phyloP scores from a whole-genome alignment of 2,888 invertebrate genomes.

The Andrena dorsata region DNA sequence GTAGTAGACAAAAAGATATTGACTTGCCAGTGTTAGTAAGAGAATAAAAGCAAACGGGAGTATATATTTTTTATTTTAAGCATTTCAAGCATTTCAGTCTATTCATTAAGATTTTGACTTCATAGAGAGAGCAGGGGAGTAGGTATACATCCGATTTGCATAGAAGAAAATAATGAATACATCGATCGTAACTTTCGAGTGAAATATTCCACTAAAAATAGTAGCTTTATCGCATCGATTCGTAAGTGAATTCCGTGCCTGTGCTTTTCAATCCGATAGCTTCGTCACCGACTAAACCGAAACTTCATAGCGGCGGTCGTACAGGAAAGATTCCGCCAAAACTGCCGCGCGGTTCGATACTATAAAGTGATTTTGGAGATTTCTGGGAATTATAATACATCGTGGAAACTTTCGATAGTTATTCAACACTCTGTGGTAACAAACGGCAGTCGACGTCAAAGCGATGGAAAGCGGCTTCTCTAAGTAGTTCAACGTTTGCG shows the following conservation, averaged over 20 bases:
- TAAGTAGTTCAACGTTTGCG: constrained; percentile 33
- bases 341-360: neutral
- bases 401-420: constrained; percentile 29
- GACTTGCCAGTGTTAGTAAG: too few species aligned
- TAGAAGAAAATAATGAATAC: too few species aligned
- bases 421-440: constrained; percentile 13
- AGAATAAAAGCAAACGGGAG: too few species aligned
- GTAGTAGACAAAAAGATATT: too few species aligned
- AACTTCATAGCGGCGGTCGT: constrained; percentile 19
- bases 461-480: constrained; percentile 13
- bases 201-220: too few species aligned
- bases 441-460: constrained; percentile 31
- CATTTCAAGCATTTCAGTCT: too few species aligned
- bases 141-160: too few species aligned
- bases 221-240: neutral
- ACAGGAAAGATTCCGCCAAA: neutral
- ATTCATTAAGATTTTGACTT: too few species aligned
- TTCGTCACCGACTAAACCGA: neutral
- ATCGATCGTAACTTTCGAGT: too few species aligned
- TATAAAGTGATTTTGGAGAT: constrained; percentile 26
- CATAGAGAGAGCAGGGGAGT: too few species aligned
- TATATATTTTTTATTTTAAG: too few species aligned
- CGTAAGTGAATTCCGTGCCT: neutral
- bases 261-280: constrained; percentile 3
- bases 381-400: constrained; percentile 36